Evolutionary conservation across 2,113 vertebrate genomes (phyloP), one percentile per base, ranked within the genome.

Genomic region (Malurus elegans): DNA sequence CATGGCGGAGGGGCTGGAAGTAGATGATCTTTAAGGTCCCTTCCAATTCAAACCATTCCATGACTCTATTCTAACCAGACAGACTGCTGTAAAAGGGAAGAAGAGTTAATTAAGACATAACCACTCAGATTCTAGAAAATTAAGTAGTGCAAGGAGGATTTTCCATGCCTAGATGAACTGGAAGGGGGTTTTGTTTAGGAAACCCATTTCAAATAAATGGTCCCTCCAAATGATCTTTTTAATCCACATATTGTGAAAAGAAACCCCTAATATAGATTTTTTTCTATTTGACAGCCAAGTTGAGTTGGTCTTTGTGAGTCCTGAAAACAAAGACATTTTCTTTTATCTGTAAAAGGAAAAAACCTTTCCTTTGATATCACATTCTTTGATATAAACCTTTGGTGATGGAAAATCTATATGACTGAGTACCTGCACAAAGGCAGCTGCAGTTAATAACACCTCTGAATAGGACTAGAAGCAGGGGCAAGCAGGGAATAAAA

Each of bases 251-350:
- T 2, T 34, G 32, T 74, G 56, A 92, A 94, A 29, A 87, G 38
- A 86, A 88, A 58, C 23, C 16, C 16, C 11, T 82, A 82, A 90
- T 75, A 76, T 42, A 69, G 85, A 38, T 13, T 74, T 44, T 31
- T 34, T 38, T 53, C 53, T 60, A 34, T 65, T 73, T 76, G 51
- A 94, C 79, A 95, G 64, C 14, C 14, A 85, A 76, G 48, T 48
- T 71, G 56, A 51, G 36, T 50, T 79, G 61, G 53, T 80, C 72
- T 71, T 82, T 20, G 40, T n/a, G 79, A 92, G 84, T 48, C 38
- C 40, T 69, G 60, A 88, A 96, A 97, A 95, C 58, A 93, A 93
- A 90, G 51, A 53, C 11, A 45, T 86, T 84, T 92, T 53, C 65
- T 91, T 95, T 64, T 34, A 80, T 78, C 75, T 83, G 14, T 50